Percentiles rank a stretch among this genome's conserved stretches.
phyloP scores from a whole-genome alignment of 2,888 invertebrate genomes.

The Scaptomyza flava region DNA sequence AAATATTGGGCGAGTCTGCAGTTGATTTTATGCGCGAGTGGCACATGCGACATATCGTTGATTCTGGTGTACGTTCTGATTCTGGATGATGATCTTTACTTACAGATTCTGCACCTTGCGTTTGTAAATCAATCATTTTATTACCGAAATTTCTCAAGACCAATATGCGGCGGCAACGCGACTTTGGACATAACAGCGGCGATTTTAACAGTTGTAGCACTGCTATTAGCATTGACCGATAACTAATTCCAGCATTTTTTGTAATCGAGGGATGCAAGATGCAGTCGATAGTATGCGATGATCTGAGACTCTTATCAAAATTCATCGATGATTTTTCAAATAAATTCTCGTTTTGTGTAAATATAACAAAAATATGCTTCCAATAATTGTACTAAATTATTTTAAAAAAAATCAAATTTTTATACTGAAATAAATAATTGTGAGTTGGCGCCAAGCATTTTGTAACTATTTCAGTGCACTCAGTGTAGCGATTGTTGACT shows the following conservation, averaged over 20 bases:
- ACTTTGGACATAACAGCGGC: background rate
- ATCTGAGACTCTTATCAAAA: background rate
- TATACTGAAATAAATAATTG: background rate
- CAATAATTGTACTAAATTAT: background rate
- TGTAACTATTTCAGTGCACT: background rate
- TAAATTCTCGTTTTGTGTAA: background rate
- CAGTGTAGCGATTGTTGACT: background rate
- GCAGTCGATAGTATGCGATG: background rate
- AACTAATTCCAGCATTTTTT: background rate
- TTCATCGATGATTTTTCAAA: background rate
- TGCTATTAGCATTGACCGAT: background rate
- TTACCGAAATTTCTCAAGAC: background rate
- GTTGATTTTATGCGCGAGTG: slow-evolving; percentile 87
- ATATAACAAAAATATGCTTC: background rate
- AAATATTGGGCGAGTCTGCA: slow-evolving; percentile 83
- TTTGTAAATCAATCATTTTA: slow-evolving; percentile 38
- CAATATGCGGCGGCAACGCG: slow-evolving; percentile 15
- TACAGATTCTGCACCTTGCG: slow-evolving; percentile 1
- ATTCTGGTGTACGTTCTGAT: background rate
- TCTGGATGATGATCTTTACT: background rate
- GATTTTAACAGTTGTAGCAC: slow-evolving; percentile 2
- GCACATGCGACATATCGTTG: slow-evolving; percentile 87
- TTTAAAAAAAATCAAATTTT: background rate
- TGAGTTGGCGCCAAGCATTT: background rate
- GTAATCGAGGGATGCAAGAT: background rate